Conservation (phyloP, 2,797 vertebrate species). For the Setipinna tenuifilis region DNA sequence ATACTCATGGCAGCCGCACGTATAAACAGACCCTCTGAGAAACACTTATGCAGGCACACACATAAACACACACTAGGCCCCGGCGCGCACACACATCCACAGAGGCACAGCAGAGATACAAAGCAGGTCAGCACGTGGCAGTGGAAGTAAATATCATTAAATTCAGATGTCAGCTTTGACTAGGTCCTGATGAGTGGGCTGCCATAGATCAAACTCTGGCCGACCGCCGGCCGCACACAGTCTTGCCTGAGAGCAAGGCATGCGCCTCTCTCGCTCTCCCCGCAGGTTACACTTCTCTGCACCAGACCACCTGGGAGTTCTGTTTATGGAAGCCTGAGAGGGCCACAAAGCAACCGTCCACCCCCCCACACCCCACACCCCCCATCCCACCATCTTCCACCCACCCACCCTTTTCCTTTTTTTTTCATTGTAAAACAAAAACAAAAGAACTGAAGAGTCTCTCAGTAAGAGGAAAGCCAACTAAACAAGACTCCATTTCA, state of each 20-base stretch:
- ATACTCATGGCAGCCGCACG: conserved; percentile 34
- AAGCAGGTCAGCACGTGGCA: conserved; percentile 64
- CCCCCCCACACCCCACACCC: conserved; percentile 4
- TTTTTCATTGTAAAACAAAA: conserved; percentile 26
- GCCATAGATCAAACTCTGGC: conserved; percentile 63
- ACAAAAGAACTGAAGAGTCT: conserved; percentile 29
- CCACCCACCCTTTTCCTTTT: not conserved
- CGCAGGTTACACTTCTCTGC: conserved; percentile 40
- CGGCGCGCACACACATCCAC: conserved; percentile 26
- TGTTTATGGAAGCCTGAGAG: conserved; percentile 80
- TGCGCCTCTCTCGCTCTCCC: conserved; percentile 65
- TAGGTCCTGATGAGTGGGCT: conserved; percentile 60
- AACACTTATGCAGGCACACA: conserved; percentile 22
- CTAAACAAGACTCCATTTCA: conserved; percentile 26
- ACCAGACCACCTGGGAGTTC: conserved; percentile 83
- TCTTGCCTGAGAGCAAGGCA: conserved; percentile 70
- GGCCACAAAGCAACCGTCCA: conserved; percentile 51
- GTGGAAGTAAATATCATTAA: conserved; percentile 75
- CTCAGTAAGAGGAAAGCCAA: conserved; percentile 19
- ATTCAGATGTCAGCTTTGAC: conserved; percentile 69
- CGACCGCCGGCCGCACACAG: conserved; percentile 61
- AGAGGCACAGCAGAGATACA: conserved; percentile 53
- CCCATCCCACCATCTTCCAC: conserved; percentile 10
- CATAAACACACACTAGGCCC: conserved; percentile 55
- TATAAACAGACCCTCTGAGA: not conserved